Base-by-base conservation (phyloP, 2,797 vertebrate species). In the Calcarius lapponicus region DNA sequence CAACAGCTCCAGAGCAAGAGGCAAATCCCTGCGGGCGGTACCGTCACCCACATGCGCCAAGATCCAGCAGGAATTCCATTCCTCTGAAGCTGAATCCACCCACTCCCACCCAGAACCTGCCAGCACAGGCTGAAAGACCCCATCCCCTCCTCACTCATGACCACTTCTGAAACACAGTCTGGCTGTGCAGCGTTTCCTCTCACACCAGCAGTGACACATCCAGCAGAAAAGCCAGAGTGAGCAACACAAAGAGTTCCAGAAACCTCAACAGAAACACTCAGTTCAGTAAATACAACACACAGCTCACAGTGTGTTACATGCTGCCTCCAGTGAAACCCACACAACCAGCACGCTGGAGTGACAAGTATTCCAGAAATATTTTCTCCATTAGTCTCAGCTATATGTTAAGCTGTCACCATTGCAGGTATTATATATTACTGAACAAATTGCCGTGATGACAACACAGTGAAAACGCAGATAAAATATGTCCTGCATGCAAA, bases 261-360 rank as follows among this genome's bases (percentile, higher is more conserved):
- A 92, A 71, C 57, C 87, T 76, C 95, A 71, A 47, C 53, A 82
- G 85, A 80, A 90, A 32, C 73, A 20, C 19, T 72, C 62, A 1
- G 2, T 53, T 91, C 67, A 38, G 81, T 57, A 81, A 91, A 87
- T 38, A 86, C 74, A 80, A 22, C 88, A 85, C 2, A 2, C 53
- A 72, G 90, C 88, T 93, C 83, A 74, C 82, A 86, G 42, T 34
- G 51, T 53, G 74, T 7, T 61, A 16, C 76, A 90, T 72, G 82
- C 90, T 93, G 95, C 91, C 90, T 96, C 71, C 88, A 90, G 66
- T 17, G 47, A 86, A 93, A 62, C 95, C 93, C 92, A 95, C 85
- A 6, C 91, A 88, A 22, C 42, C 82, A 76, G 82, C 80, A 64
- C 0, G 0, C 86, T 17, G 3, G 75, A 88, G 60, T 67, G 91